Evolutionary conservation across 2,113 vertebrate species (phyloP).

Genomic region (Chunga burmeisteri): DNA sequence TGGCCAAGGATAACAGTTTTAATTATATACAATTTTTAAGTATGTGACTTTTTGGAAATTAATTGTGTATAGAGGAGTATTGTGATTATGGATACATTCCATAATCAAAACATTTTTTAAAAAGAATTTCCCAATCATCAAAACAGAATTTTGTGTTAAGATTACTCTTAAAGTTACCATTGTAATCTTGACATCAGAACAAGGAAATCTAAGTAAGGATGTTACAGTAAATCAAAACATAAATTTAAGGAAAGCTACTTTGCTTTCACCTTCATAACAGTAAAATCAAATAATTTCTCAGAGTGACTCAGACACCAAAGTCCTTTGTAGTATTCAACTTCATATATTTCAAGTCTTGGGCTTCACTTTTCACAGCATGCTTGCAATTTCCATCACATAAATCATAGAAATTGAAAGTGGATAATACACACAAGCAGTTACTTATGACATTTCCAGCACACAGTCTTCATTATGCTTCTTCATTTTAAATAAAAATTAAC

Average conservation of each 20-base stretch:
- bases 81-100: neutral
- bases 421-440: slow-evolving; percentile 31
- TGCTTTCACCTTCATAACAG: neutral
- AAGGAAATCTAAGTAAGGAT: neutral
- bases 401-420: slow-evolving; percentile 27
- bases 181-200: neutral
- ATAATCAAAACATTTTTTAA: neutral
- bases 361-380: slow-evolving; percentile 6
- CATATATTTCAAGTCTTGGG: neutral
- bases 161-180: neutral
- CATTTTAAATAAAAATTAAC: slow-evolving; percentile 70
- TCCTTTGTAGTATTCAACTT: slow-evolving; percentile 5
- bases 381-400: slow-evolving; percentile 18
- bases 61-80: neutral
- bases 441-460: slow-evolving; percentile 58
- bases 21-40: slow-evolving; percentile 1
- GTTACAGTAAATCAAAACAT: neutral
- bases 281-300: neutral
- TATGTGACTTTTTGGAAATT: neutral
- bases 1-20: neutral
- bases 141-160: neutral
- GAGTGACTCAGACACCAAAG: neutral
- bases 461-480: slow-evolving; percentile 42
- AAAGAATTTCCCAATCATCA: neutral
- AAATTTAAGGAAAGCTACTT: slow-evolving; percentile 10